phyloP scores from a whole-genome alignment of 2,797 vertebrate species.

The Amazonetta brasiliensis region DNA sequence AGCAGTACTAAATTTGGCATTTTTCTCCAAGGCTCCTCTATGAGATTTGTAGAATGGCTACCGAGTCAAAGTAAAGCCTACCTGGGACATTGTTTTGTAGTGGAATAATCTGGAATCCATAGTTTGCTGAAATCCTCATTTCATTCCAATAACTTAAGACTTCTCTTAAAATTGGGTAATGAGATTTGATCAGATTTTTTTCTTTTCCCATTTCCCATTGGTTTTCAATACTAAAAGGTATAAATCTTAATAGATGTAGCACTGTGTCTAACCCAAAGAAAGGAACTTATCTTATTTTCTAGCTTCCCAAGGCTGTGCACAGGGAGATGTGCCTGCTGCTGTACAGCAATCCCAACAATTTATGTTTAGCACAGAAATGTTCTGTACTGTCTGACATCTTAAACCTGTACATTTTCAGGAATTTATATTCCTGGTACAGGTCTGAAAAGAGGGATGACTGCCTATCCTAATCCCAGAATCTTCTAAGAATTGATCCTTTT shows the following conservation, averaged over 20 bases:
- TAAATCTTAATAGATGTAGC: too few relatives aligned
- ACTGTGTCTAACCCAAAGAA: neutral
- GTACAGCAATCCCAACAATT: neutral
- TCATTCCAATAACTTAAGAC: neutral
- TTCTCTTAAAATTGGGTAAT: neutral
- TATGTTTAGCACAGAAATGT: neutral
- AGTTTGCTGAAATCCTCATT: neutral
- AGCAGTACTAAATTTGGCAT: neutral
- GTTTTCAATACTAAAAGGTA: neutral
- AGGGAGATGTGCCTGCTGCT: neutral
- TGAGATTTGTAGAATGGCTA: neutral
- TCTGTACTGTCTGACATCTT: neutral
- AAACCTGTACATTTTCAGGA: neutral
- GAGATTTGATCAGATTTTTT: neutral
- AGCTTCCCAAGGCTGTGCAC: neutral
- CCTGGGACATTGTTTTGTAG: accelerated
- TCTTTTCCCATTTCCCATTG: neutral
- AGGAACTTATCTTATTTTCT: neutral
- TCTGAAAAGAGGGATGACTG: neutral
- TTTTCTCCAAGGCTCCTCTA: neutral
- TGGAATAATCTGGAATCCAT: neutral
- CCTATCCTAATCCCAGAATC: neutral
- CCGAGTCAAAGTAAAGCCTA: neutral
- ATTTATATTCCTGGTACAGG: neutral
- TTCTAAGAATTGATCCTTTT: neutral